Conservation (phyloP, 2,888 invertebrate genomes). For the Tinea semifulvella region DNA sequence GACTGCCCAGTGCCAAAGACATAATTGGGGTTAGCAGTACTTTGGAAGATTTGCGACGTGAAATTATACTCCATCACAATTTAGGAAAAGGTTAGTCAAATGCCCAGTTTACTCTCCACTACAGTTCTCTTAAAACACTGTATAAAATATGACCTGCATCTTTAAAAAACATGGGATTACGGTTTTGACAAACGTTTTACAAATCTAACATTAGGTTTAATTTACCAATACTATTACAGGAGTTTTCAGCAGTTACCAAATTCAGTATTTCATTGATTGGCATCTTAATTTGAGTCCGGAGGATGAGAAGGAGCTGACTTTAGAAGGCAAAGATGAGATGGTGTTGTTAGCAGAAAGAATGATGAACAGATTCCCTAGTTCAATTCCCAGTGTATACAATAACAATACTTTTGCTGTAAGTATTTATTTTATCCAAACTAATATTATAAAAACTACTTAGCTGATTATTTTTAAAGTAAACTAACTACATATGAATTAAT, state of each 20-base stretch:
- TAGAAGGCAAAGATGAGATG: conserved; percentile 83
- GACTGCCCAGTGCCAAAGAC: conserved; percentile 71
- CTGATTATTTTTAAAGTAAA: no score
- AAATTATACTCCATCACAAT: conserved; percentile 60
- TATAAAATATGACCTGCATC: neutral
- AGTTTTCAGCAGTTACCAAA: conserved; percentile 40
- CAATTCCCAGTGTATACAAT: conserved; percentile 70
- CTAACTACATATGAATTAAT: no score
- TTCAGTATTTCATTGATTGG: conserved; percentile 68
- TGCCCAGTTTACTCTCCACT: no score
- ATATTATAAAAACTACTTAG: no score
- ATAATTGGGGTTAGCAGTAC: conserved; percentile 60
- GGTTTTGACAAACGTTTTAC: neutral
- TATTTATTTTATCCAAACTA: neutral
- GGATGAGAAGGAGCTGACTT: conserved; percentile 69
- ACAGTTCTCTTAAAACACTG: no score
- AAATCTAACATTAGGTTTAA: neutral
- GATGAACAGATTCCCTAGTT: conserved; percentile 73
- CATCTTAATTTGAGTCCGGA: conserved; percentile 49
- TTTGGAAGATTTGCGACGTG: conserved; percentile 60
- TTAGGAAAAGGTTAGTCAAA: conserved; percentile 51
- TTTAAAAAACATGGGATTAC: neutral
- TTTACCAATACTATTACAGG: conserved; percentile 32
- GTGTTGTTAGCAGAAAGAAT: conserved; percentile 76
- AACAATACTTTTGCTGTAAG: conserved; percentile 67